A percentile compares a stretch with the other conserved stretches of the same genome.
Conservation (phyloP, 2,113 vertebrate genomes). For the Tonatia bakeri region DNA sequence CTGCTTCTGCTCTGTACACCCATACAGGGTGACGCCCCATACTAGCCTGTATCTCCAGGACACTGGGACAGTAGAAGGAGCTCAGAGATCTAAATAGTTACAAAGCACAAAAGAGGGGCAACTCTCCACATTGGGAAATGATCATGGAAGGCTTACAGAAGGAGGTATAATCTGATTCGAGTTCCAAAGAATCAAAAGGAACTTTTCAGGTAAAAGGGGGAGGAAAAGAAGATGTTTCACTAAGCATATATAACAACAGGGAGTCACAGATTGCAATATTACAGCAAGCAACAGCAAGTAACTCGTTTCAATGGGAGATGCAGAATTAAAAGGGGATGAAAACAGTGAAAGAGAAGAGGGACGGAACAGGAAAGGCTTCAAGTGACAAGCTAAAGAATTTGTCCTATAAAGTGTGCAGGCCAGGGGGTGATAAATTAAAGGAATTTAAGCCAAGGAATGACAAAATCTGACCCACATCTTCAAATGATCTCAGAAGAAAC, state of each 20-base stretch:
- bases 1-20: not conserved
- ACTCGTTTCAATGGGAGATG: not conserved
- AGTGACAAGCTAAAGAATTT: conserved; percentile 1
- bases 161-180: not conserved
- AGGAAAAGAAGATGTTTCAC: not conserved
- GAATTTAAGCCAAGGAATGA: not conserved
- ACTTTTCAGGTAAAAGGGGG: not conserved
- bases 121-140: not conserved
- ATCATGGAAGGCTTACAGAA: not conserved
- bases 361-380: not conserved
- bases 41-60: not conserved
- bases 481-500: not conserved
- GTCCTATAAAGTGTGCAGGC: not conserved
- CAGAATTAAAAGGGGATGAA: not conserved
- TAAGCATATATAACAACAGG: not conserved
- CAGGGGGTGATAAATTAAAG: not conserved
- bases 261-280: not conserved
- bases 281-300: not conserved
- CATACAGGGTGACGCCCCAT: not conserved
- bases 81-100: not conserved
- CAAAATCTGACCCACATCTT: conserved; percentile 3
- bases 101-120: not conserved
- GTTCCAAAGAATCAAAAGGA: not conserved
- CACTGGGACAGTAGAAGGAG: not conserved
- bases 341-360: not conserved